Conservation (phyloP, 2,888 invertebrate genomes). For the Phoenoteleia sp. region DNA sequence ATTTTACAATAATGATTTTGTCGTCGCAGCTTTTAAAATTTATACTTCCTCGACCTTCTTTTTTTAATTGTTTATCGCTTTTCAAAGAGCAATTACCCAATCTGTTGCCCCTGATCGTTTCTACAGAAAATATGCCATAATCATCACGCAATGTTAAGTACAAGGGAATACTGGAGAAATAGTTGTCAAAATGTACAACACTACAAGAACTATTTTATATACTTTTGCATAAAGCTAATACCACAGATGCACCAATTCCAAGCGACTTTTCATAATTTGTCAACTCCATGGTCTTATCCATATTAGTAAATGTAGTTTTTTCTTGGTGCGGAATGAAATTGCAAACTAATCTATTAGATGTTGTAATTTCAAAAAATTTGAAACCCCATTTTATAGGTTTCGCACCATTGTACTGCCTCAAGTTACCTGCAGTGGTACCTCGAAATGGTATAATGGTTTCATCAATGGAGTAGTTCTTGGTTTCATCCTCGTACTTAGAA, state of each 20-base stretch:
- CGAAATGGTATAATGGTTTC: conserved; percentile 15
- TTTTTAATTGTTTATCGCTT: too few species aligned
- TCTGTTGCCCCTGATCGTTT: too few species aligned
- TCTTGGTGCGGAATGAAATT: conserved; percentile 8
- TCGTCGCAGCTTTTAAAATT: too few species aligned
- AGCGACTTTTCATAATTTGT: not conserved
- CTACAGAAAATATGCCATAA: too few species aligned
- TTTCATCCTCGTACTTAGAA: not conserved
- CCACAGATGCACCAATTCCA: not conserved
- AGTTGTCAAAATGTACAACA: conserved; percentile 67
- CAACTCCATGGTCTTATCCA: not conserved
- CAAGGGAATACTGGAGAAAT: conserved; percentile 38
- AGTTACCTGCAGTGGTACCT: conserved; percentile 18
- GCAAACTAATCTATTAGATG: conserved; percentile 1
- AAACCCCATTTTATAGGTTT: conserved; percentile 33
- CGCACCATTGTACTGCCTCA: not conserved
- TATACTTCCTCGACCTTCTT: too few species aligned
- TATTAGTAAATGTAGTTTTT: not conserved
- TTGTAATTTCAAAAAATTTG: conserved; percentile 11
- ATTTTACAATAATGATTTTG: too few species aligned
- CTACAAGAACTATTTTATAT: not conserved
- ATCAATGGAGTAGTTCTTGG: not conserved
- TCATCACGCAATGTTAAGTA: too few species aligned
- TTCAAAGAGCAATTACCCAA: too few species aligned
- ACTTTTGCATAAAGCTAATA: not conserved